Base-by-base conservation (phyloP, 2,113 vertebrate genomes). In the Datnioides undecimradiatus region DNA sequence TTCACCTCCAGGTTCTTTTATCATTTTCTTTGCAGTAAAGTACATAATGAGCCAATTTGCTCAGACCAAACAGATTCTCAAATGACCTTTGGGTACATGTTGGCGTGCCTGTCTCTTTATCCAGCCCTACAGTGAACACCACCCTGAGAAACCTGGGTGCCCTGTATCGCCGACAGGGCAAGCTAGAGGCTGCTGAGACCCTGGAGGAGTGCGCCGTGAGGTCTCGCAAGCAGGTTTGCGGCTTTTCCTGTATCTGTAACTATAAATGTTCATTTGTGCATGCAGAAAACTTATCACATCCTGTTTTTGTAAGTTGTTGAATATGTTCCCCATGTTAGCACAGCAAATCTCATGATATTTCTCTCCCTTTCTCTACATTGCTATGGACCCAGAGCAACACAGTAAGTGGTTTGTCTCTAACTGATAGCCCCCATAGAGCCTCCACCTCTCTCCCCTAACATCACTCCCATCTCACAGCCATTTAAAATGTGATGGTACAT, bases 121-220 rank as follows among this genome's bases (percentile, higher is more conserved):
- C 25, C 82, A 95, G 95, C 86, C 94, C 95, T 0, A 95, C 94
- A 12, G 95, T 96, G 87, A 96, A 96, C 91, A 96, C 95, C 27
- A 97, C 97, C 11, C 90, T 97, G 93, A 93, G 95, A 88, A 98
- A 98, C 92, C 91, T 98, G 31, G 97, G 97, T 0, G 97, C 97
- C 0, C 90, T 98, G 82, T 98, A 98, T 88, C 95, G 96, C 76
- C 94, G 97, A 17, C 97, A 98, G 92, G 97, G 97, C 73, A 98
- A 98, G 85, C 93, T 97, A 16, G 97, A 98, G 92, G 97, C 97
- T 0, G 97, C 97, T 0, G 97, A 98, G 79, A 98, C 97, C 13
- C 87, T 98, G 91, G 97, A 98, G 79, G 97, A 98, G 69, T 98
- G 97, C 0, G 96, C 96, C 0, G 80, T 95, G 73, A 96, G 97